phyloP scores from a whole-genome alignment of 2,888 invertebrate genomes.

The Dolomedes plantarius region DNA sequence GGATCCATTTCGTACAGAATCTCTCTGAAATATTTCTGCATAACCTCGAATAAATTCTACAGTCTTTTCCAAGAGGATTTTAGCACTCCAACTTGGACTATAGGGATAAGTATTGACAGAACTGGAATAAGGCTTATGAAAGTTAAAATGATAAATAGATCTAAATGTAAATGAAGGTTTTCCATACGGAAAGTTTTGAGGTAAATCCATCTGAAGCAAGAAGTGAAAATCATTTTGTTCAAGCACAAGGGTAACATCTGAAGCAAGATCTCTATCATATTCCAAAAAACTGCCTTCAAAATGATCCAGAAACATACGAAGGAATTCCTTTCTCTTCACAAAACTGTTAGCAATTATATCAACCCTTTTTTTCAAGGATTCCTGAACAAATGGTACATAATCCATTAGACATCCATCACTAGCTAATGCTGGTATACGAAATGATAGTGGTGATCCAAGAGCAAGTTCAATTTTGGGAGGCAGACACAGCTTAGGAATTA shows the following conservation, averaged over 20 bases:
- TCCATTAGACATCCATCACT: slow-evolving; percentile 66
- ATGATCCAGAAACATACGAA: slow-evolving; percentile 49
- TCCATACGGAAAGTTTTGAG: slow-evolving; percentile 55
- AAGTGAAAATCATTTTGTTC: slow-evolving; percentile 65
- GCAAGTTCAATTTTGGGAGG: slow-evolving; percentile 62
- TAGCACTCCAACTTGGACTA: slow-evolving; percentile 47
- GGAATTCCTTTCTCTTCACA: slow-evolving; percentile 55
- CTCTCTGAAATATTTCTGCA: slow-evolving; percentile 50
- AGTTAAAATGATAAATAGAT: slow-evolving; percentile 53
- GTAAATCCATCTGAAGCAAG: slow-evolving; percentile 54
- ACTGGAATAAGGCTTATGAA: slow-evolving; percentile 51
- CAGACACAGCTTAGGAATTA: slow-evolving; percentile 54
- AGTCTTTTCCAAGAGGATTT: slow-evolving; percentile 37
- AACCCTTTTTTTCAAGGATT: slow-evolving; percentile 53
- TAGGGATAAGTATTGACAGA: slow-evolving; percentile 56
- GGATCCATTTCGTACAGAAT: slow-evolving; percentile 60
- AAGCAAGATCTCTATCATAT: slow-evolving; percentile 53
- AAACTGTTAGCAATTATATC: slow-evolving; percentile 51
- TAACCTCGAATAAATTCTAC: slow-evolving; percentile 50
- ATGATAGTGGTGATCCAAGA: slow-evolving; percentile 47
- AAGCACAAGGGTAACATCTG: slow-evolving; percentile 45
- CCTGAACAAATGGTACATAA: slow-evolving; percentile 63
- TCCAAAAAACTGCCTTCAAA: slow-evolving; percentile 57
- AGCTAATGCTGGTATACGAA: slow-evolving; percentile 52
- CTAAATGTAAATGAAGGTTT: slow-evolving; percentile 63